Conservation (phyloP, 92 coral and sea anemone genomes). For the Epizoanthus fatuus region DNA sequence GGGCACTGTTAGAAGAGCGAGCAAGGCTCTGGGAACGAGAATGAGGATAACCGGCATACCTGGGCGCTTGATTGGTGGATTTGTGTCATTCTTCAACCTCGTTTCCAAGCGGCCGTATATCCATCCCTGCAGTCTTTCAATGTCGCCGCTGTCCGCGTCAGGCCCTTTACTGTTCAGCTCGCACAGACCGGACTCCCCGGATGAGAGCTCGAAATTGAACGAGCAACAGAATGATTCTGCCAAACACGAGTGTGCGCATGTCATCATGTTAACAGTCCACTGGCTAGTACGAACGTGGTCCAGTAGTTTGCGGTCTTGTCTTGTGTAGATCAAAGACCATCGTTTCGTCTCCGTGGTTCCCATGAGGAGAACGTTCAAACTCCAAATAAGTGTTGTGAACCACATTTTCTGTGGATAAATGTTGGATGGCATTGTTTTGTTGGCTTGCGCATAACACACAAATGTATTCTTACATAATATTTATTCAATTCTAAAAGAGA, state of each 20-base stretch:
- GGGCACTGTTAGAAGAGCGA: too few species aligned
- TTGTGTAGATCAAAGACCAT: conserved; percentile 7
- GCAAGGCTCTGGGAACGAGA: too few species aligned
- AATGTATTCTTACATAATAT: too few species aligned
- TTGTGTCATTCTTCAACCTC: neutral
- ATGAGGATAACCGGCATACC: neutral
- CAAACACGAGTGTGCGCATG: conserved; percentile 29
- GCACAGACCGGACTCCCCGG: conserved; percentile 3
- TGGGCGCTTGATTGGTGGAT: neutral
- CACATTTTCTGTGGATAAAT: conserved; percentile 5
- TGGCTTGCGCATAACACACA: too few species aligned
- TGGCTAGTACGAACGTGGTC: conserved; percentile 1
- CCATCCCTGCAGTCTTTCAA: conserved; percentile 14
- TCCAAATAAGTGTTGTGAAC: neutral
- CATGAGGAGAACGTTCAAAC: neutral
- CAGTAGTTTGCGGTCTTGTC: neutral
- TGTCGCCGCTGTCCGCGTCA: neutral
- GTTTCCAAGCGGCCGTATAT: conserved; percentile 17
- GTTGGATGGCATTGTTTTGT: too few species aligned
- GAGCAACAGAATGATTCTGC: conserved; percentile 21
- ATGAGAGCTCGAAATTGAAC: conserved; percentile 6
- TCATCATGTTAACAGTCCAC: conserved; percentile 19
- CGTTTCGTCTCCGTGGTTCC: neutral
- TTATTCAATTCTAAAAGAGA: too few species aligned
- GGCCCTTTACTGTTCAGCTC: conserved; percentile 28